These are phyloP conservation scores for Actinernus sp. DNA, from an alignment of 92 coral and sea anemone species.

Conservation along the genomic window DNA sequence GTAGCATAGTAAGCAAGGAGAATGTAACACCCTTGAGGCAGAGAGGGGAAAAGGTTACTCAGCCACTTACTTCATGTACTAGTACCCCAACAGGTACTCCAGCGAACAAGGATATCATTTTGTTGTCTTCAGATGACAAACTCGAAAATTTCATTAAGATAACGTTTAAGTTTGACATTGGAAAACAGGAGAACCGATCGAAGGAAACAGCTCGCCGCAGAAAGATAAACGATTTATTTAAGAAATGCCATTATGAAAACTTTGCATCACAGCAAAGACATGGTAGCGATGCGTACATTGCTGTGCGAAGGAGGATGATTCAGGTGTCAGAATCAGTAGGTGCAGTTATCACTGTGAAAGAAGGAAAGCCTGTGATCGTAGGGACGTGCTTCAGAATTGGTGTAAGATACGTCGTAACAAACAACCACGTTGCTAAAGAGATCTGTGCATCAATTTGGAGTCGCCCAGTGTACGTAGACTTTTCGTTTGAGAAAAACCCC, in stretches of 20 bases:
- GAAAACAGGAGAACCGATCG: too few species aligned
- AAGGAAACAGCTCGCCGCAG: too few species aligned
- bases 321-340: neutral
- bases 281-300: neutral
- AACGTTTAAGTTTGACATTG: too few species aligned
- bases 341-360: conserved; percentile 6
- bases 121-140: too few species aligned
- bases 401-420: neutral
- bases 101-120: too few species aligned
- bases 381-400: conserved; percentile 6
- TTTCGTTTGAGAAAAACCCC: neutral
- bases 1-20: too few species aligned
- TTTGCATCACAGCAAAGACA: neutral
- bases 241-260: neutral
- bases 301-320: neutral
- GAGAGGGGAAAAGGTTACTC: too few species aligned
- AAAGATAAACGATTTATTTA: too few species aligned
- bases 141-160: too few species aligned
- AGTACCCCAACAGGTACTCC: too few species aligned
- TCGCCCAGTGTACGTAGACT: neutral
- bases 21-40: too few species aligned
- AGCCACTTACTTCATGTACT: too few species aligned
- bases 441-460: neutral
- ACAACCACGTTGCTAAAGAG: neutral
- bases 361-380: neutral